These are phyloP conservation scores for Lydus trimaculatus DNA, from an alignment of 2,888 invertebrate genomes.

Conservation along the genomic window DNA sequence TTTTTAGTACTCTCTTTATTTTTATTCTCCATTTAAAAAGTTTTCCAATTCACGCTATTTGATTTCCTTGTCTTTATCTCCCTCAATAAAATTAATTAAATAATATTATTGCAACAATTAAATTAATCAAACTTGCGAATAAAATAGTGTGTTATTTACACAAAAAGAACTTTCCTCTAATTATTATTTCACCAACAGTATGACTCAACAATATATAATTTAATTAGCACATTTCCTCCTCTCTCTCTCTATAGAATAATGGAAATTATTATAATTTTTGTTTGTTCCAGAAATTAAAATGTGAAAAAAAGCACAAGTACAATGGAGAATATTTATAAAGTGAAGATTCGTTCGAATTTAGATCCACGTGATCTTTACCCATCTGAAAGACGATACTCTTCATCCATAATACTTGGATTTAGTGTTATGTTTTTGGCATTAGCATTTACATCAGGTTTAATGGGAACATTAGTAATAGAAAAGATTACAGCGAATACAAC, in stretches of 20 bases:
- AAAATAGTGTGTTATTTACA: background rate
- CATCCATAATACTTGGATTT: conserved; percentile 71
- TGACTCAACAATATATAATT: conserved; percentile 19
- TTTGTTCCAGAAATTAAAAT: background rate
- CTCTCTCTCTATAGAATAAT: background rate
- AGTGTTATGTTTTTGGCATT: conserved; percentile 70
- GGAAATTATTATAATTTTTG: background rate
- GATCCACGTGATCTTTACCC: conserved; percentile 68
- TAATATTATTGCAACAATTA: conserved; percentile 14
- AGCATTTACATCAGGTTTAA: conserved; percentile 66
- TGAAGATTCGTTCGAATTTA: conserved; percentile 70
- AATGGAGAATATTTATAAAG: conserved; percentile 73
- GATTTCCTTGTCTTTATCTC: too few relatives aligned
- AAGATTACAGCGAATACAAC: conserved; percentile 33
- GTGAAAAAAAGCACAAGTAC: background rate
- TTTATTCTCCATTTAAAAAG: background rate
- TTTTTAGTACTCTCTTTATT: background rate
- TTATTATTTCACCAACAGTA: conserved; percentile 18
- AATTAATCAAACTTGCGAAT: background rate
- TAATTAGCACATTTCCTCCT: conserved; percentile 14
- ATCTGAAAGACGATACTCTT: conserved; percentile 72
- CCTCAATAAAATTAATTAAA: background rate
- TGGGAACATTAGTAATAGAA: conserved; percentile 63
- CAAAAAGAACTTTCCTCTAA: conserved; percentile 20
- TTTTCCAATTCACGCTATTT: background rate